phyloP scores from a whole-genome alignment of 2,797 vertebrate genomes.

The Telmatherina bonti region DNA sequence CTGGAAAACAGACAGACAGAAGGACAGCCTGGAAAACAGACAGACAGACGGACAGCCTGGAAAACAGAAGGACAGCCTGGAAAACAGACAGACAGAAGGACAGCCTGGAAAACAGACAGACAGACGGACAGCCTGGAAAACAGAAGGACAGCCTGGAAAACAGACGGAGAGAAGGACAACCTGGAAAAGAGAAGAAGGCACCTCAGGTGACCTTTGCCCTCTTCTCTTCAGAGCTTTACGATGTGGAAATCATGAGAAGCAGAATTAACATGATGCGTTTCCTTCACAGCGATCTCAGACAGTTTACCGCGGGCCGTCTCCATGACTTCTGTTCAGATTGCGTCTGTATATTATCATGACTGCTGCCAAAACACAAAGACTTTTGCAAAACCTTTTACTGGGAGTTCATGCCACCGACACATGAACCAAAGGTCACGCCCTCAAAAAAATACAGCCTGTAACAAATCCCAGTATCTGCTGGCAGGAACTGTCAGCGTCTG shows the following conservation, averaged over 20 bases:
- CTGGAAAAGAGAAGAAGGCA: constrained; percentile 22
- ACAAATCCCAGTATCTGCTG: constrained; percentile 1
- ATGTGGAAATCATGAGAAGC: background rate
- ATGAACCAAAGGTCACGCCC: constrained; percentile 24
- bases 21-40: too few species aligned
- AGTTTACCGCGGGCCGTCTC: too few species aligned
- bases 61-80: too few species aligned
- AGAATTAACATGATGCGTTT: background rate
- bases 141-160: too few species aligned
- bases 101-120: too few species aligned
- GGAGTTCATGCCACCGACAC: background rate
- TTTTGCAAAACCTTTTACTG: background rate
- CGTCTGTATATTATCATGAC: background rate
- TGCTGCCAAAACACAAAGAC: constrained; percentile 25
- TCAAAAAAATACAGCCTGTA: background rate
- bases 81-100: too few species aligned
- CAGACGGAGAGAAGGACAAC: constrained; percentile 23
- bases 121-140: too few species aligned
- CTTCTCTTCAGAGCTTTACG: constrained; percentile 5
- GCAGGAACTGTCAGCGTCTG: background rate
- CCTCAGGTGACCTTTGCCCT: constrained; percentile 37
- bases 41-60: too few species aligned
- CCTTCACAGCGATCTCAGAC: too few species aligned
- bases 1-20: too few species aligned
- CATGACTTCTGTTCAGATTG: background rate